A percentile compares a stretch with the other conserved stretches of the same genome.
phyloP scores from a whole-genome alignment of 1,140 invertebrate species.

The Bemisia tabaci region DNA sequence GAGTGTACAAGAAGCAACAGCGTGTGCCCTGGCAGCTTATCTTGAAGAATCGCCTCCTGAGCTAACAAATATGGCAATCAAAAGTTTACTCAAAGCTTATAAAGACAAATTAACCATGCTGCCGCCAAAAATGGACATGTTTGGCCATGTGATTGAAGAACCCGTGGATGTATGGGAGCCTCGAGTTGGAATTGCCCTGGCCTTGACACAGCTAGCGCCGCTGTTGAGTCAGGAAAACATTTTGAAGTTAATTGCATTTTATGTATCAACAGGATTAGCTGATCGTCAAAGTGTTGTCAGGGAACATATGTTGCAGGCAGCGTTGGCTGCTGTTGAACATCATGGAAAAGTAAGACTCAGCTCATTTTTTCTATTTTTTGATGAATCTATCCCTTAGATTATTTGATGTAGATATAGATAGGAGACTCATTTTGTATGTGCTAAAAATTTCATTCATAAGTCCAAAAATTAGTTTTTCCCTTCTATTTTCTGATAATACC shows the following conservation, averaged over 20 bases:
- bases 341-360: constrained; percentile 65
- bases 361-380: constrained; percentile 14
- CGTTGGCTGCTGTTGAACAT: constrained; percentile 75
- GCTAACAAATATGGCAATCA: constrained; percentile 12
- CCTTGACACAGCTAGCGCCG: constrained; percentile 57
- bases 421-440: too few relatives aligned
- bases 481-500: too few relatives aligned
- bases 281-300: constrained; percentile 74
- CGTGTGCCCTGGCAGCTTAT: constrained; percentile 55
- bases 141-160: constrained; percentile 67
- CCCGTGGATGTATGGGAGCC: constrained; percentile 78
- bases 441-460: too few relatives aligned
- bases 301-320: constrained; percentile 82
- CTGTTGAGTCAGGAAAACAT: constrained; percentile 52
- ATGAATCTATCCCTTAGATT: neutral
- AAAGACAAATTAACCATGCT: constrained; percentile 47
- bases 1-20: constrained; percentile 61
- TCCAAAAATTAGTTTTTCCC: too few relatives aligned
- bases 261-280: constrained; percentile 72
- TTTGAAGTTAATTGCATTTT: constrained; percentile 57
- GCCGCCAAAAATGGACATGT: constrained; percentile 2
- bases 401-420: too few relatives aligned
- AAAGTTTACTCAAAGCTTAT: constrained; percentile 53
- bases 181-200: constrained; percentile 72
- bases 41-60: constrained; percentile 39